Conservation (phyloP, 2,113 vertebrate genomes). For the Nothocercus nigrocapillus region DNA sequence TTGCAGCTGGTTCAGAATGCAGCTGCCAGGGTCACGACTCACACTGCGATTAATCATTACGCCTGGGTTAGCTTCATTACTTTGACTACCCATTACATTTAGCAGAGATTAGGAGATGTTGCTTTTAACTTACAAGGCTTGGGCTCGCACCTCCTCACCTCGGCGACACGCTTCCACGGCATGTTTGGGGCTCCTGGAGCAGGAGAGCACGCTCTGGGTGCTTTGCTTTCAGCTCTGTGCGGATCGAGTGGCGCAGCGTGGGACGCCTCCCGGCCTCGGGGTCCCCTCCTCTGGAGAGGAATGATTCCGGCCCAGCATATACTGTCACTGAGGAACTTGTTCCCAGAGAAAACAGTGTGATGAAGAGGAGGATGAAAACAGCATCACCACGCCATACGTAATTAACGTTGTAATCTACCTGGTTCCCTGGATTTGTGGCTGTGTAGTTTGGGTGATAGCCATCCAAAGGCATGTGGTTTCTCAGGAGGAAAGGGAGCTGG, state of each 20-base stretch:
- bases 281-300: neutral
- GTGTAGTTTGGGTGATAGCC: neutral
- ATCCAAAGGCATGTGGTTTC: neutral
- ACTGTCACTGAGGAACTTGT: neutral
- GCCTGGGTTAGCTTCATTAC: slow-evolving; percentile 78
- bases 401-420: neutral
- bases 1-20: slow-evolving; percentile 79
- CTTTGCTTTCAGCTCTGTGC: slow-evolving; percentile 6
- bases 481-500: neutral
- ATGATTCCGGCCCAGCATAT: neutral
- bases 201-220: slow-evolving; percentile 21
- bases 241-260: neutral
- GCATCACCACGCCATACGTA: neutral
- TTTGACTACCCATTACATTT: slow-evolving; percentile 77
- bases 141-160: slow-evolving; percentile 74
- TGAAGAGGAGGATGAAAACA: slow-evolving; percentile 2
- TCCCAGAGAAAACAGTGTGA: slow-evolving; percentile 20
- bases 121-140: slow-evolving; percentile 78
- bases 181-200: slow-evolving; percentile 47
- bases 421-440: neutral
- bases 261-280: neutral
- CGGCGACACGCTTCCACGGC: slow-evolving; percentile 31
- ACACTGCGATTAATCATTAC: slow-evolving; percentile 80
- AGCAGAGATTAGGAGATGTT: slow-evolving; percentile 79
- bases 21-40: slow-evolving; percentile 78